Evolutionary conservation across 2,113 vertebrate species (phyloP).

Genomic region (Psephotus haematonotus): DNA sequence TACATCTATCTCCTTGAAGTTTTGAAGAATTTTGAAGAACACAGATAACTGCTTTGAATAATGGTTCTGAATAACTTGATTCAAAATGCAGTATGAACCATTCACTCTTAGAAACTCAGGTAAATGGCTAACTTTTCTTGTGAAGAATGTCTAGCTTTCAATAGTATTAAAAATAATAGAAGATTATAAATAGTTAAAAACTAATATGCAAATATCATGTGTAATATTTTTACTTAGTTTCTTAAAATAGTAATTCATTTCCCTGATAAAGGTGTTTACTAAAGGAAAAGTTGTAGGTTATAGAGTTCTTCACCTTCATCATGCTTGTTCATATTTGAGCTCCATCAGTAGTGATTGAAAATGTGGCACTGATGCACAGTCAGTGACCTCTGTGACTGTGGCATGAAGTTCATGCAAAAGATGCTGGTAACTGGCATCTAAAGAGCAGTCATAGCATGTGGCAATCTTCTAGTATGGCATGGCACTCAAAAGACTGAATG

Average conservation of each 20-base stretch:
- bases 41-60: background rate
- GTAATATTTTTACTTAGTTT: background rate
- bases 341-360: accelerated
- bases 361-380: background rate
- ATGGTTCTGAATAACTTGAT: background rate
- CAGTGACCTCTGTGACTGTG: accelerated
- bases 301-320: background rate
- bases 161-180: background rate
- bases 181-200: background rate
- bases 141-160: background rate
- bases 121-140: background rate
- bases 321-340: background rate
- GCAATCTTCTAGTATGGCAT: background rate
- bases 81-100: background rate
- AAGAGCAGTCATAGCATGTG: background rate
- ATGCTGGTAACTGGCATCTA: background rate
- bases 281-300: background rate
- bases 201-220: background rate
- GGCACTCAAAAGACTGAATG: background rate
- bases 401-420: background rate
- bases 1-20: accelerated
- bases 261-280: background rate
- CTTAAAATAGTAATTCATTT: background rate
- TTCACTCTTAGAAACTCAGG: background rate
- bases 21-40: background rate